phyloP scores from a whole-genome alignment of 1,140 invertebrate species.

The Hirudo medicinalis region DNA sequence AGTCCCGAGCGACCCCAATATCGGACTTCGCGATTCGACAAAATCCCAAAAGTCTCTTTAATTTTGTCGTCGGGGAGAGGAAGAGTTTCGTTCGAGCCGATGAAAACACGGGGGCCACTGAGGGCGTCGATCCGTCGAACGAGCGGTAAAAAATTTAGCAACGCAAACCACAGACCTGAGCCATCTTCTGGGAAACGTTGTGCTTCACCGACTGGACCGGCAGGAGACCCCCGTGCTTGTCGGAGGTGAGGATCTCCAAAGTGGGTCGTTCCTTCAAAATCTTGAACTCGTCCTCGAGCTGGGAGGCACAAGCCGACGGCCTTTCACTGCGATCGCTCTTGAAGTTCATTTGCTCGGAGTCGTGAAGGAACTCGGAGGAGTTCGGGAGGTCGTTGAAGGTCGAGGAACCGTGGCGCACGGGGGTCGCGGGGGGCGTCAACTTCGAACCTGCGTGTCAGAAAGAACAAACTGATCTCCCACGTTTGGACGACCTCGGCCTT shows the following conservation, averaged over 20 bases:
- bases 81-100: not conserved
- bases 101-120: not conserved
- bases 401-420: not conserved
- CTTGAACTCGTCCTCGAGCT: slow-evolving; percentile 1
- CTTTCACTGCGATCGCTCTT: not conserved
- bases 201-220: slow-evolving; percentile 47
- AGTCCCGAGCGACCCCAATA: not conserved
- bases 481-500: too few relatives aligned
- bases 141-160: not conserved
- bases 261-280: not conserved
- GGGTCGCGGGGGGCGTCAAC: not conserved
- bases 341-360: not conserved
- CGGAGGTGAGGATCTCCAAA: not conserved
- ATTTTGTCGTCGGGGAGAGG: not conserved
- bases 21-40: not conserved
- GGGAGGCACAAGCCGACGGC: not conserved
- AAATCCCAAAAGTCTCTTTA: not conserved
- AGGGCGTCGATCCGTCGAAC: not conserved
- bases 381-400: not conserved
- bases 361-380: not conserved
- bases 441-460: not conserved
- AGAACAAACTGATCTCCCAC: too few relatives aligned
- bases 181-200: slow-evolving; percentile 61
- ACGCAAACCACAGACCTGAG: slow-evolving; percentile 49
- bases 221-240: not conserved